Evolutionary conservation across 2,113 vertebrate species (phyloP).

Genomic region (Myotis lucifugus): DNA sequence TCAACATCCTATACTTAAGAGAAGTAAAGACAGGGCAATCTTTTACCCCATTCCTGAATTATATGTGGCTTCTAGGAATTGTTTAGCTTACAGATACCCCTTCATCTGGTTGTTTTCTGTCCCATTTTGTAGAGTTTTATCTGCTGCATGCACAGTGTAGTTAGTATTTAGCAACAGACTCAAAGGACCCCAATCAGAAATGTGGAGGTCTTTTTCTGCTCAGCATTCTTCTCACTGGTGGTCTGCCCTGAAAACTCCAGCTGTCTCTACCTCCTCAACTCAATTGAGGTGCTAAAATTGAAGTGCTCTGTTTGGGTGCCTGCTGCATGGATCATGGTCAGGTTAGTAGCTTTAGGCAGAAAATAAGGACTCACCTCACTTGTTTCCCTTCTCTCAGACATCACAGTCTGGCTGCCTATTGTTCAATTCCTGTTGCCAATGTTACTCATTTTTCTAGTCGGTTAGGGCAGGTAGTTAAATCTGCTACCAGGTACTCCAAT

Average conservation of each 20-base stretch:
- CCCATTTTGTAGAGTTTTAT: not conserved
- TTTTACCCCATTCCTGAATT: not conserved
- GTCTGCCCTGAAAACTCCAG: not conserved
- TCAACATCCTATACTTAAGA: not conserved
- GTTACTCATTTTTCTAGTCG: not conserved
- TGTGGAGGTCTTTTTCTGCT: not conserved
- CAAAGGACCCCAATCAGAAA: not conserved
- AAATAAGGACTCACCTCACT: not conserved
- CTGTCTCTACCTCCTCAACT: not conserved
- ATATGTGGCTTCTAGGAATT: not conserved
- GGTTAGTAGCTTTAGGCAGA: not conserved
- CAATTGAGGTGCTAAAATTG: not conserved
- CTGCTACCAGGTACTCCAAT: not conserved
- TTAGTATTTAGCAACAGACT: conserved; percentile 12
- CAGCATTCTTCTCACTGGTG: not conserved
- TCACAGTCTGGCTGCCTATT: not conserved
- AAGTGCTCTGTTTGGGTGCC: not conserved
- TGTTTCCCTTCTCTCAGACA: not conserved
- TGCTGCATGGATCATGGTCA: not conserved
- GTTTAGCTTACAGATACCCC: not conserved
- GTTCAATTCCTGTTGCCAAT: not conserved
- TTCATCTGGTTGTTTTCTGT: not conserved
- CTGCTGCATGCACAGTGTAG: too few relatives aligned
- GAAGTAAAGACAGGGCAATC: not conserved
- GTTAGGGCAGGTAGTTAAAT: not conserved